Conservation (phyloP, 2,113 vertebrate genomes). For the Macaca nemestrina region DNA sequence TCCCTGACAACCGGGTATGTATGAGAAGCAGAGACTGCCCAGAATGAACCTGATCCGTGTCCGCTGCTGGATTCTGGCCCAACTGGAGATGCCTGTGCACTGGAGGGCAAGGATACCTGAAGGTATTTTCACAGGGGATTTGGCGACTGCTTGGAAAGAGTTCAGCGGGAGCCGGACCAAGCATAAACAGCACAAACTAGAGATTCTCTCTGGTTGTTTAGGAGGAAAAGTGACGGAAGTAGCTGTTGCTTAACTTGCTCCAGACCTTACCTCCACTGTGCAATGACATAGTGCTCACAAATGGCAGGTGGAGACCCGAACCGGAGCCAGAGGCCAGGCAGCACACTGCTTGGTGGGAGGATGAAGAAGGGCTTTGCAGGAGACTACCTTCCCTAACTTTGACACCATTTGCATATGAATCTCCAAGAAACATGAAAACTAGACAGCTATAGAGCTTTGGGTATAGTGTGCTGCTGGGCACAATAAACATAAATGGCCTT, state of each 20-base stretch:
- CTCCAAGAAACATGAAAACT: neutral
- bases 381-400: neutral
- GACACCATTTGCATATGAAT: neutral
- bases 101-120: neutral
- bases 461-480: neutral
- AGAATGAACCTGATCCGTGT: fast-evolving
- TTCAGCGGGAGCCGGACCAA: neutral
- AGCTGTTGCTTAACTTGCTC: too few species aligned
- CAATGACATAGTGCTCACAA: fast-evolving
- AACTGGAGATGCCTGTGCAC: neutral
- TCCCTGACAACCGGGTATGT: fast-evolving
- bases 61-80: neutral
- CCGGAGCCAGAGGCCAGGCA: too few species aligned
- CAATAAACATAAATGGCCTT: neutral
- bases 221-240: neutral
- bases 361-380: neutral
- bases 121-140: neutral
- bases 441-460: neutral
- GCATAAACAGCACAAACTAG: neutral
- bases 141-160: neutral
- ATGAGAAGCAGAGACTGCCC: too few species aligned
- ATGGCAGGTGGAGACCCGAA: fast-evolving
- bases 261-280: too few species aligned
- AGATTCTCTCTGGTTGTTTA: neutral
- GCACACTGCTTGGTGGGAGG: too few species aligned